Evolutionary conservation across 2,797 vertebrate species (phyloP), one percentile per base, ranked within the genome.

Genomic region (Podargus strigoides): DNA sequence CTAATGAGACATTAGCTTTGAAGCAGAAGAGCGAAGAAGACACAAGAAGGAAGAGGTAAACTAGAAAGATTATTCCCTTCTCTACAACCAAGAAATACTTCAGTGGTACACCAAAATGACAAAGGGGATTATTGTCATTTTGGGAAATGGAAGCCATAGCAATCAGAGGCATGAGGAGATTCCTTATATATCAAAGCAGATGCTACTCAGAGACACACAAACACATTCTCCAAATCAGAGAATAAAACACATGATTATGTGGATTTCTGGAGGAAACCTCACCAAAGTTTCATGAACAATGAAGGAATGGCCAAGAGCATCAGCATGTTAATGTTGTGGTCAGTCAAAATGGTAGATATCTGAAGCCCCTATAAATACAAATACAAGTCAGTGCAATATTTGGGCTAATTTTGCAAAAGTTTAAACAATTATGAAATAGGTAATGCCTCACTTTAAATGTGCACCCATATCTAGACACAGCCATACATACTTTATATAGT

Each of bases 401-500:
- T 4, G 1, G 18, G 20, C 23, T 63, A 62, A 23, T 0, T 34
- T 17, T 36, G 14, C 4, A 66, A 55, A 72, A 75, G 7, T 22
- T 42, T 46, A 67, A 63, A 22, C 10, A n/a, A 53, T 13, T 32
- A 17, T 4, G 2, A 81, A 52, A 30, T 5, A 42, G 19, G 6
- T 8, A 70, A 79, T 14, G 30, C 6, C 16, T 68, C 41, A 26
- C 12, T 74, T 78, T 21, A 81, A 75, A 86, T 32, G 7, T 3
- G 10, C 7, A 27, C 9, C 28, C 1, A 9, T 6, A 24, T 2
- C 1, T 2, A 67, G 26, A 70, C 16, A 76, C 11, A 63, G 27
- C 4, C 44, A 59, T 30, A 44, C 1, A 12, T 8, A 53, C 34
- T 15, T n/a, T 32, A 32, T 7, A 24, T 2, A 77, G 27, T 22